Evolutionary conservation across 2,113 vertebrate species (phyloP).

Genomic region (Noturus placidus): DNA sequence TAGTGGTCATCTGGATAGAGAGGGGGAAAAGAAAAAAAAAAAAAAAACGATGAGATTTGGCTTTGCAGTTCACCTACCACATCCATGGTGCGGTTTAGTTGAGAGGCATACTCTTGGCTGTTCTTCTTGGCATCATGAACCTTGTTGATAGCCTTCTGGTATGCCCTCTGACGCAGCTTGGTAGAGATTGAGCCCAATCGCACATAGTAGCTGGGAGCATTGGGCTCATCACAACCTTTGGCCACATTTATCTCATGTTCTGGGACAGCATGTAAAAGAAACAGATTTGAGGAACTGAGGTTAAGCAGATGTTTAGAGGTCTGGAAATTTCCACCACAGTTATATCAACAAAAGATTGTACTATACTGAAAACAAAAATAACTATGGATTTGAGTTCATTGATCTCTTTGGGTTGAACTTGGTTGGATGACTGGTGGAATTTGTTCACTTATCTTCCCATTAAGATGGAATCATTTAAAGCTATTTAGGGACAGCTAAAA

Average conservation of each 20-base stretch:
- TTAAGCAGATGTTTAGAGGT: constrained; percentile 20
- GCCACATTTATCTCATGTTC: constrained; percentile 77
- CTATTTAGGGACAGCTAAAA: not conserved
- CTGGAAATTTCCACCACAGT: not conserved
- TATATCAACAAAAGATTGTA: not conserved
- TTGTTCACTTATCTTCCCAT: constrained; percentile 32
- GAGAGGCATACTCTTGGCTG: constrained; percentile 81
- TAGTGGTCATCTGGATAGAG: not conserved
- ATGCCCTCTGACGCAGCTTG: constrained; percentile 82
- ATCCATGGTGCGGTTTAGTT: constrained; percentile 78
- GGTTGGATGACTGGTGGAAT: constrained; percentile 30
- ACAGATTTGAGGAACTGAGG: constrained; percentile 2
- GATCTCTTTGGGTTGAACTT: not conserved
- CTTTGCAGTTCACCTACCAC: constrained; percentile 74
- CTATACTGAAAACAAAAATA: not conserved
- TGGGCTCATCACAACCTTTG: constrained; percentile 72
- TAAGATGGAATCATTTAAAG: constrained; percentile 32
- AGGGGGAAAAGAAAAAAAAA: not conserved
- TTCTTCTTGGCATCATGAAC: constrained; percentile 78
- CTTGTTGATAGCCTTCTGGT: constrained; percentile 78
- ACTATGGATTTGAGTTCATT: not conserved
- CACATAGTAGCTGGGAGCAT: constrained; percentile 80
- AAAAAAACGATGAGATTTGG: not conserved
- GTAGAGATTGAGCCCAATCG: constrained; percentile 85
- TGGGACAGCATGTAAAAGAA: constrained; percentile 56